Evolutionary conservation across 1,140 invertebrate genomes (phyloP).

Genomic region (Hesperophylax magnus): DNA sequence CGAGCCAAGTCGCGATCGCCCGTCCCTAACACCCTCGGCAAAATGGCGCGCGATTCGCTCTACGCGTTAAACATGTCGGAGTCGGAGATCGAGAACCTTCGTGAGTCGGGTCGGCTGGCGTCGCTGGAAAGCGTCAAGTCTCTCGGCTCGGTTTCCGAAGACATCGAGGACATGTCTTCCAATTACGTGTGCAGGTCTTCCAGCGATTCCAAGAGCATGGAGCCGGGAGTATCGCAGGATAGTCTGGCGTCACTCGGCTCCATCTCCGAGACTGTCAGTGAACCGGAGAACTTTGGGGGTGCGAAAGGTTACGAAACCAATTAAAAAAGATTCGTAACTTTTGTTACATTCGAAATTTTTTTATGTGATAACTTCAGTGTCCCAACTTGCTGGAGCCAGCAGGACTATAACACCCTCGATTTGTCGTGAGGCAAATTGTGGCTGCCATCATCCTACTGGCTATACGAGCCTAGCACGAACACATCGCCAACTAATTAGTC

Average conservation of each 20-base stretch:
- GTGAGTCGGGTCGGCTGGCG: slow-evolving; percentile 64
- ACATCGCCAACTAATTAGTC: no score
- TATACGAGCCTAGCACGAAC: no score
- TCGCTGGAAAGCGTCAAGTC: slow-evolving; percentile 66
- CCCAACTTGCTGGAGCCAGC: no score
- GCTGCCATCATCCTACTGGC: no score
- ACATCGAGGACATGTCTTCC: slow-evolving; percentile 62
- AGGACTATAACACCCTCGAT: no score
- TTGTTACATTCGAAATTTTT: no score
- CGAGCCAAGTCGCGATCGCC: slow-evolving; percentile 60
- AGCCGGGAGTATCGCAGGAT: slow-evolving; percentile 65
- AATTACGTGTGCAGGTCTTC: slow-evolving; percentile 66
- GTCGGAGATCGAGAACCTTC: slow-evolving; percentile 66
- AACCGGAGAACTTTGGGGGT: slow-evolving; percentile 7
- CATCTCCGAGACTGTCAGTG: slow-evolving; percentile 60
- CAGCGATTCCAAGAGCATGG: slow-evolving; percentile 64
- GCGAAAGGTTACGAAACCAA: slow-evolving; percentile 6
- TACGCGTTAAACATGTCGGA: slow-evolving; percentile 68
- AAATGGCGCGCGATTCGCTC: slow-evolving; percentile 66
- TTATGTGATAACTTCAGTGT: no score
- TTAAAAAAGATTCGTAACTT: not conserved
- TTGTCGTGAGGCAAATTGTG: no score
- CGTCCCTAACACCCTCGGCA: slow-evolving; percentile 63
- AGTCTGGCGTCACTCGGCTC: slow-evolving; percentile 68
- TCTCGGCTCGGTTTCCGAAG: slow-evolving; percentile 68